These are phyloP conservation scores for Campylorhamphus procurvoides DNA, from an alignment of 2,113 vertebrate species.

Conservation along the genomic window DNA sequence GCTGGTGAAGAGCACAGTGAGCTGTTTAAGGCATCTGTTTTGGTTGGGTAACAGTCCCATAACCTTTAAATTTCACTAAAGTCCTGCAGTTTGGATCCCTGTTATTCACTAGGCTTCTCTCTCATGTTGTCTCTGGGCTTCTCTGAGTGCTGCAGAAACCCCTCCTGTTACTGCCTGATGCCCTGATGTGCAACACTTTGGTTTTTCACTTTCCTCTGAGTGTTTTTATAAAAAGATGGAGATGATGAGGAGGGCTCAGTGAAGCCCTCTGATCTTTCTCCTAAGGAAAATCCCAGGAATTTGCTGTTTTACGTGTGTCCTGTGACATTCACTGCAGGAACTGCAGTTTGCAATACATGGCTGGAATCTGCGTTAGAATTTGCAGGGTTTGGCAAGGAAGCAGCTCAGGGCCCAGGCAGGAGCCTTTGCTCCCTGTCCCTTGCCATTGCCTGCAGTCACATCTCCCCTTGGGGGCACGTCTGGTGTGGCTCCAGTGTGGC, in stretches of 20 bases:
- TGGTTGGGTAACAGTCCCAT: neutral
- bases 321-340: neutral
- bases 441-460: neutral
- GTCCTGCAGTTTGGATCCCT: rapidly evolving
- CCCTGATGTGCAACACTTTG: neutral
- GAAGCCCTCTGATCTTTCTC: neutral
- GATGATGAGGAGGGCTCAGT: neutral
- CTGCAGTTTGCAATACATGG: neutral
- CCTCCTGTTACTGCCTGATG: neutral
- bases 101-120: neutral
- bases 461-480: neutral
- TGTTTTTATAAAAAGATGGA: neutral
- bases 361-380: neutral
- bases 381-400: neutral
- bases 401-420: neutral
- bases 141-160: neutral
- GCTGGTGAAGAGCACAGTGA: neutral
- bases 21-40: neutral
- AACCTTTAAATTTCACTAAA: neutral
- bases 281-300: neutral
- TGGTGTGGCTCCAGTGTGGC: neutral
- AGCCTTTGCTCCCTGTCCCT: neutral
- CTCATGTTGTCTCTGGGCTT: too few species aligned
- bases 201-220: neutral
- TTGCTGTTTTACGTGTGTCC: rapidly evolving